Evolutionary conservation across 2,797 vertebrate species (phyloP).

Genomic region (Forpus xanthops): DNA sequence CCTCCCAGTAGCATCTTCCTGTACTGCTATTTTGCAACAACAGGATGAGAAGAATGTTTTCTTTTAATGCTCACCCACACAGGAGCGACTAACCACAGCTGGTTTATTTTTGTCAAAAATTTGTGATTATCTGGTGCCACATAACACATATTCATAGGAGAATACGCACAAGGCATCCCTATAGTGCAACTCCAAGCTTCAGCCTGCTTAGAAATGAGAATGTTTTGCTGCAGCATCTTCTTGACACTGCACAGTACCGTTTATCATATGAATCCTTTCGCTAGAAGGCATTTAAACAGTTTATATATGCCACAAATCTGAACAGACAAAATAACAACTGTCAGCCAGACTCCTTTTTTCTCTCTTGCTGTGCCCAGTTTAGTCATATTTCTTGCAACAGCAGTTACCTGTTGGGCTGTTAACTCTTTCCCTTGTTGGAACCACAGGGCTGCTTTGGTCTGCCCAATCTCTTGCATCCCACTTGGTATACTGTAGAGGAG

Average conservation of each 20-base stretch:
- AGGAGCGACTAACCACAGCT: neutral
- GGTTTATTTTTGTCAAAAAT: neutral
- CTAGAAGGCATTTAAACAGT: neutral
- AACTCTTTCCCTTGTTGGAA: neutral
- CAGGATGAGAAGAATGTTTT: neutral
- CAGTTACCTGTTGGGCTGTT: neutral
- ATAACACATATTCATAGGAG: neutral
- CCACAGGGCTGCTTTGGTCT: neutral
- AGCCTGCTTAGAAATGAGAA: neutral
- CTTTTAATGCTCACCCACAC: neutral
- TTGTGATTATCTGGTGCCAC: neutral
- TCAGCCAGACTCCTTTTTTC: neutral
- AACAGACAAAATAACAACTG: constrained; percentile 30
- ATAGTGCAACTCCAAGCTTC: neutral
- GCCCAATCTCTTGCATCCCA: neutral
- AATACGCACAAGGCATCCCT: neutral
- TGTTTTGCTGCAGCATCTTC: neutral
- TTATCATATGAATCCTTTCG: constrained; percentile 6
- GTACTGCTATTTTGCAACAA: neutral
- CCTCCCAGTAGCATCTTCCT: neutral
- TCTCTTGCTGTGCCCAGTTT: neutral
- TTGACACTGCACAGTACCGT: neutral
- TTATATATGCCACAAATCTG: neutral
- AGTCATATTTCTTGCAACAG: neutral
- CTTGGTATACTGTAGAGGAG: neutral